phyloP scores from a whole-genome alignment of 2,888 invertebrate genomes.

The Metallyticus violacea region DNA sequence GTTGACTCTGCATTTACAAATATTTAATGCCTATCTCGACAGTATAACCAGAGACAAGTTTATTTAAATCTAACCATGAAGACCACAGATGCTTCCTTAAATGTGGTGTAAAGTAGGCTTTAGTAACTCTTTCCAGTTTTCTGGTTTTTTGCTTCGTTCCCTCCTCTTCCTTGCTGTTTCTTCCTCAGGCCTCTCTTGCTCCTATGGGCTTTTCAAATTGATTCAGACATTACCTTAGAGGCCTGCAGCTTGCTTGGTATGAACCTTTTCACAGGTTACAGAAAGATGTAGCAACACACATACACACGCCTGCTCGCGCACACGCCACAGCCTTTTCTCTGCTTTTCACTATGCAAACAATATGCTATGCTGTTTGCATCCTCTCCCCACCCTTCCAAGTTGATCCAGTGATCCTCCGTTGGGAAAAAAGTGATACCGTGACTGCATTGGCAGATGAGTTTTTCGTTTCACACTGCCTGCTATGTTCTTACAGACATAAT shows the following conservation, averaged over 20 bases:
- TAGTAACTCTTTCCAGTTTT: background rate
- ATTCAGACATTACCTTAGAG: slow-evolving; percentile 29
- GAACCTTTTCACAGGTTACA: slow-evolving; percentile 10
- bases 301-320: background rate
- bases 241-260: slow-evolving; percentile 13
- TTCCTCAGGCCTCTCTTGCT: slow-evolving; percentile 8
- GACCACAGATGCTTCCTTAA: no score
- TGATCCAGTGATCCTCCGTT: slow-evolving; percentile 27
- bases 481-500: background rate
- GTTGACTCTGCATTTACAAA: no score
- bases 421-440: slow-evolving; percentile 22
- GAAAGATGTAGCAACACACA: background rate
- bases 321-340: background rate
- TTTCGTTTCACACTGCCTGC: background rate
- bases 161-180: background rate
- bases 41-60: no score
- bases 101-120: background rate
- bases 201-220: slow-evolving; percentile 29
- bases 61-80: no score
- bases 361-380: slow-evolving; percentile 32
- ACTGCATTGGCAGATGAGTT: slow-evolving; percentile 26
- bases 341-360: slow-evolving; percentile 29
- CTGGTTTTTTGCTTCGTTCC: background rate
- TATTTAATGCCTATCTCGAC: no score
- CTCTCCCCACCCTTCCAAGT: background rate